Percentiles rank a stretch among this genome's conserved stretches.
phyloP scores from a whole-genome alignment of 2,888 invertebrate species.

The Anoncus sp. region DNA sequence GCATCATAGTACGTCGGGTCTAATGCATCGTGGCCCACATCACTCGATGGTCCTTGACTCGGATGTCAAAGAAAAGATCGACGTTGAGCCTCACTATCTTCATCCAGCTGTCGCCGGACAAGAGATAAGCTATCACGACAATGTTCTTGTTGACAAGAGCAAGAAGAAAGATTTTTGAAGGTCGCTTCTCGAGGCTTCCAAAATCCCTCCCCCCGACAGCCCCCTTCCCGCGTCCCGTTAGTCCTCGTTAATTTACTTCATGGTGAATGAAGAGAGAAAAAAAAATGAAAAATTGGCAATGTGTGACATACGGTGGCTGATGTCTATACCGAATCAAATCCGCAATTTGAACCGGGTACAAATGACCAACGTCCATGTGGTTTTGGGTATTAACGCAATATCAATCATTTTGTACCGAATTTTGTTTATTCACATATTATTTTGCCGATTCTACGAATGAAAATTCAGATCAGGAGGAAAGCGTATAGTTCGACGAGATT shows the following conservation, averaged over 20 bases:
- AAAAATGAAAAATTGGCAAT: conserved; percentile 16
- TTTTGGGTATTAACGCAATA: too few relatives aligned
- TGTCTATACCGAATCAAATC: conserved; percentile 6
- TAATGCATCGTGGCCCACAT: conserved; percentile 85
- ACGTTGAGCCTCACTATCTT: conserved; percentile 85
- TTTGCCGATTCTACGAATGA: conserved; percentile 7
- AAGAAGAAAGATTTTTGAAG: conserved; percentile 79
- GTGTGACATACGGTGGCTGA: conserved; percentile 7
- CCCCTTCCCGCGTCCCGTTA: not conserved
- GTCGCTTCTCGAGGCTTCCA: not conserved
- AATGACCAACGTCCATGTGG: conserved; percentile 4
- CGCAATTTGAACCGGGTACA: not conserved
- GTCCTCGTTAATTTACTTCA: conserved; percentile 36
- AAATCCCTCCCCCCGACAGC: not conserved
- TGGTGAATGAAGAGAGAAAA: conserved; percentile 2
- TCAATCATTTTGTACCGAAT: too few relatives aligned
- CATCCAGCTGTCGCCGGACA: conserved; percentile 86
- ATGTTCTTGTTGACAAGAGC: conserved; percentile 77
- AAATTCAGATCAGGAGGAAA: not conserved
- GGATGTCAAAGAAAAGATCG: conserved; percentile 85
- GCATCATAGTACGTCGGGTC: conserved; percentile 76
- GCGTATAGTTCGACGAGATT: too few relatives aligned
- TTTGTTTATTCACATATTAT: conserved; percentile 5
- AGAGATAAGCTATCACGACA: conserved; percentile 85
- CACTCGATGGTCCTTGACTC: conserved; percentile 84